Evolutionary conservation across 2,888 invertebrate genomes (phyloP).

Genomic region (Drosophila neonasuta): DNA sequence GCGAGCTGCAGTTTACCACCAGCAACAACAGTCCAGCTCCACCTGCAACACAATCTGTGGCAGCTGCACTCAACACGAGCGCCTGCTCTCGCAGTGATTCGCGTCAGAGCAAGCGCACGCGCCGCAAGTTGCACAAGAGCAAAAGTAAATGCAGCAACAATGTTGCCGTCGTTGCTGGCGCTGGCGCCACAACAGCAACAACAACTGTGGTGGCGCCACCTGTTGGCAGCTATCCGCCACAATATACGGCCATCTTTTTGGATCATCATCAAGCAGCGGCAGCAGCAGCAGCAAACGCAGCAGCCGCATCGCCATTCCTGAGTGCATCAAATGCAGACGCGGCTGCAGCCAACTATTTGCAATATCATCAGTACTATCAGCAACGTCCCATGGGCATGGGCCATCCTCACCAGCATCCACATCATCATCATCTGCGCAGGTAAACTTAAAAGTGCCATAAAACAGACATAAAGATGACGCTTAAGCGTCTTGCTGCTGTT

Average conservation of each 20-base stretch:
- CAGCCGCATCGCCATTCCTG: constrained; percentile 67
- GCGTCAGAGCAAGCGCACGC: constrained; percentile 74
- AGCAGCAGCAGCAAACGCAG: constrained; percentile 61
- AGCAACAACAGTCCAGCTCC: constrained; percentile 18
- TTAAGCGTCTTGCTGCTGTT: constrained; percentile 23
- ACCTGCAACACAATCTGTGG: constrained; percentile 10
- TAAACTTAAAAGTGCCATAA: constrained; percentile 49
- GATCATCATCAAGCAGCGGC: constrained; percentile 65
- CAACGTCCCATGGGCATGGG: constrained; percentile 62
- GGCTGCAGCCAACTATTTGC: constrained; percentile 58
- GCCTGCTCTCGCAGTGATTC: constrained; percentile 71
- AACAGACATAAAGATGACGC: constrained; percentile 45
- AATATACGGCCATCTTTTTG: constrained; percentile 80
- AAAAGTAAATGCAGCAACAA: constrained; percentile 54
- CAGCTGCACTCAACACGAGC: constrained; percentile 68
- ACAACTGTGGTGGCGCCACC: constrained; percentile 49
- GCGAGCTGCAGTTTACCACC: constrained; percentile 72
- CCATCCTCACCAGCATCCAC: constrained; percentile 38
- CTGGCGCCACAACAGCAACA: constrained; percentile 15
- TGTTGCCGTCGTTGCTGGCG: constrained; percentile 29
- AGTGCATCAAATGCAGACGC: constrained; percentile 41
- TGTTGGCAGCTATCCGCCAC: constrained; percentile 77
- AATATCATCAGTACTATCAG: constrained; percentile 73
- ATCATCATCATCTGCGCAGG: constrained; percentile 59
- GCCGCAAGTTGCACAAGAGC: constrained; percentile 72